Base-by-base conservation (phyloP, 2,888 invertebrate genomes). In the Tineola bisselliella region DNA sequence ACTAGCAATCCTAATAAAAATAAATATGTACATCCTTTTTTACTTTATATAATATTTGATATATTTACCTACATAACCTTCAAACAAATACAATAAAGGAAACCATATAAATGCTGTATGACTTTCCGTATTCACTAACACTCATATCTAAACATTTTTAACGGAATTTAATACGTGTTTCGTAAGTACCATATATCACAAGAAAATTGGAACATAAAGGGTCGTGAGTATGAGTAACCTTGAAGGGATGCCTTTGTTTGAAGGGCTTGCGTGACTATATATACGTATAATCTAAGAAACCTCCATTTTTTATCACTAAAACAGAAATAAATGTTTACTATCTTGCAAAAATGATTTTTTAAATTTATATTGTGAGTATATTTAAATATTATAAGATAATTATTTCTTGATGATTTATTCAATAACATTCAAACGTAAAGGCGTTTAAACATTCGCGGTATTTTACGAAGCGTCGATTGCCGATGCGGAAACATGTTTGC, bases 401-500 rank as follows among this genome's bases (percentile, higher is more conserved):
- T 48, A 13, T 48, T 48, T 44, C 13, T 44, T 44, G 8, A 5
- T 44, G 13, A 5, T n/a, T 44, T 48, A 15, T 48, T 48, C n/a
- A 38, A 6, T 38, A 6, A 38, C 10, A 38, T 38, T 38, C 1
- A 6, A 38, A 38, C 38, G 38, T 10, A 38, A 38, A 3, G 13
- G 2, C n/a, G 15, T 54, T 54, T 25, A 25, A 19, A 54, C 13
- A 4, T 59, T 59, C 19, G 59, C 59, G 59, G 18, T 18, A 12
- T 44, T 59, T n/a, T 17, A 43, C 12, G 15, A 44, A 10, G 43
- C 59, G 54, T 54, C 54, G 54, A 54, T 54, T 33, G 54, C 6
- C 54, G 54, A 54, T 54, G 54, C 54, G 54, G 54, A 54, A 54
- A 54, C 18, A 8, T 25, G 48, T 17, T 17, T 18, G 44, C 60